Evolutionary conservation across 1,140 invertebrate species (phyloP).

Genomic region (Leptopilina clavipes): DNA sequence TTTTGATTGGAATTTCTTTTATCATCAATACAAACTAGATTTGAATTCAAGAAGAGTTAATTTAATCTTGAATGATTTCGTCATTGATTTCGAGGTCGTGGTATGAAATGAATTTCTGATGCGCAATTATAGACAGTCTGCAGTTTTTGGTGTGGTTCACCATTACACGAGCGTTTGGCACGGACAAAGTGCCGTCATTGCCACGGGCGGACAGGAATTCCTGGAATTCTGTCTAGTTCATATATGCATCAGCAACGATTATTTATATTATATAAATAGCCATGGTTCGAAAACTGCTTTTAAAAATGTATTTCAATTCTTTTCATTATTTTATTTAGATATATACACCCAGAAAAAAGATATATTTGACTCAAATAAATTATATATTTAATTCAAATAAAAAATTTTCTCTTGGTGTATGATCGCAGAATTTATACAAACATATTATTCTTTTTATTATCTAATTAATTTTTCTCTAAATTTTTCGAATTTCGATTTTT

Average conservation of each 20-base stretch:
- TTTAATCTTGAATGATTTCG: slow-evolving; percentile 18
- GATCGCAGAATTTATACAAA: too few species aligned
- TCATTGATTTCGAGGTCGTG: slow-evolving; percentile 25
- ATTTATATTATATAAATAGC: slow-evolving; percentile 4
- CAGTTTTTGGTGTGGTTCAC: slow-evolving; percentile 20
- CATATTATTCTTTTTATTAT: too few species aligned
- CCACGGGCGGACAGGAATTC: slow-evolving; percentile 27
- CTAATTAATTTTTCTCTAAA: too few species aligned
- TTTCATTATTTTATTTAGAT: too few species aligned
- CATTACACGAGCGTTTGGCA: slow-evolving; percentile 30
- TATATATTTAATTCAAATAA: too few species aligned
- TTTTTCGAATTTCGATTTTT: too few species aligned
- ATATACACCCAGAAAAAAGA: too few species aligned
- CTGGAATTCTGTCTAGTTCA: slow-evolving; percentile 32
- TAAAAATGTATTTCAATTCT: not conserved
- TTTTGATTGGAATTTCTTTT: too few species aligned
- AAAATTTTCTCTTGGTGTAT: too few species aligned
- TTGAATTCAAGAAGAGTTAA: not conserved
- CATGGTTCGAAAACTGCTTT: not conserved
- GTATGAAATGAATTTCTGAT: slow-evolving; percentile 7
- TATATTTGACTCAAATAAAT: too few species aligned
- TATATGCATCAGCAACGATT: slow-evolving; percentile 29
- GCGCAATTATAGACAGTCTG: slow-evolving; percentile 23
- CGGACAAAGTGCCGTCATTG: slow-evolving; percentile 33
- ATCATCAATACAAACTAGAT: too few species aligned